phyloP scores from a whole-genome alignment of 2,113 vertebrate genomes.

The Crotalus viridis region DNA sequence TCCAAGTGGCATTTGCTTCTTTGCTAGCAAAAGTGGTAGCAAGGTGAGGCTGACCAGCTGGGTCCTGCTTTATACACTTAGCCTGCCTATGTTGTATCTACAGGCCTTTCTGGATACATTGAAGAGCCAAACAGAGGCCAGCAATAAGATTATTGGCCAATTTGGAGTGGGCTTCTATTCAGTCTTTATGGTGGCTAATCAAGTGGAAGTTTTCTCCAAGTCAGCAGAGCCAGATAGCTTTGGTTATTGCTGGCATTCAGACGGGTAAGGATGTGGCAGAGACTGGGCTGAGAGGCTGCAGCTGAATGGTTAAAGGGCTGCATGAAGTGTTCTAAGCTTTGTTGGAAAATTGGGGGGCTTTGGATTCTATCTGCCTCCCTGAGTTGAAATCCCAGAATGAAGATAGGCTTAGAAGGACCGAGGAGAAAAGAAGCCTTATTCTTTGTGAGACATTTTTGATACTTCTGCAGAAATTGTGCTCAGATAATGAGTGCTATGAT shows the following conservation, averaged over 20 bases:
- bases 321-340: neutral
- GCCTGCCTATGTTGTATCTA: neutral
- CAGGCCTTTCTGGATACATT: slow-evolving; percentile 91
- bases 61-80: neutral
- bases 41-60: neutral
- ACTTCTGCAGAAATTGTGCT: neutral
- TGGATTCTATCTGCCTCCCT: neutral
- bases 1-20: neutral
- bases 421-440: neutral
- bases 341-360: neutral
- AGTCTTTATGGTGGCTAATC: slow-evolving; percentile 93
- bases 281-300: neutral
- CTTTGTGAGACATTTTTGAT: neutral
- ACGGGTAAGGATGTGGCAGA: slow-evolving; percentile 77
- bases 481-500: no score
- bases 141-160: slow-evolving; percentile 92
- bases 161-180: slow-evolving; percentile 98
- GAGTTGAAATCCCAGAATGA: no score
- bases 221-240: slow-evolving; percentile 69
- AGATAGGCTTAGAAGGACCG: neutral
- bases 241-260: slow-evolving; percentile 90
- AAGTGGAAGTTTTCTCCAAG: slow-evolving; percentile 88
- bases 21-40: neutral
- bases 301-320: neutral
- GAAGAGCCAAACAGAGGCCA: slow-evolving; percentile 86